phyloP scores from a whole-genome alignment of 2,797 vertebrate genomes.

The Darevskia mixta region DNA sequence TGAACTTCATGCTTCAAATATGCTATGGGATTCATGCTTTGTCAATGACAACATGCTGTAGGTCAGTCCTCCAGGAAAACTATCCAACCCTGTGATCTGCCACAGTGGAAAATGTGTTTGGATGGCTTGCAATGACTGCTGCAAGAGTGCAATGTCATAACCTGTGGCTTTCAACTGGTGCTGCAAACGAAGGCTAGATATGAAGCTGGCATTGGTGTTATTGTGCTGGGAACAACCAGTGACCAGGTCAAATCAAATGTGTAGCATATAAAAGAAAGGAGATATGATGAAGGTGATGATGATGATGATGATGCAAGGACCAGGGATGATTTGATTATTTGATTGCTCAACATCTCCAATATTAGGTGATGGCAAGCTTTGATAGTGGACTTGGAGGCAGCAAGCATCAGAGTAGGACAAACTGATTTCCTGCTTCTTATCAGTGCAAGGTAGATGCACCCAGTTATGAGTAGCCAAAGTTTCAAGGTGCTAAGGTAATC shows the following conservation, averaged over 20 bases:
- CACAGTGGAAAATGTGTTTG: not conserved
- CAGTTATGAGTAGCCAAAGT: not conserved
- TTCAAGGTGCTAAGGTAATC: not conserved
- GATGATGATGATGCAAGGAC: too few relatives aligned
- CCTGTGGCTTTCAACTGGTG: not conserved
- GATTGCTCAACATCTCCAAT: not conserved
- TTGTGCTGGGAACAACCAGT: not conserved
- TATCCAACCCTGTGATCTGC: not conserved
- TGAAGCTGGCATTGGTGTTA: not conserved
- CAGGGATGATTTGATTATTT: not conserved
- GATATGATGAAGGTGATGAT: too few relatives aligned
- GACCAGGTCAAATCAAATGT: not conserved
- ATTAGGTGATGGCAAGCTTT: not conserved
- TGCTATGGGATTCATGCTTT: constrained; percentile 8
- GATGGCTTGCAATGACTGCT: not conserved
- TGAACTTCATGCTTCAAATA: constrained; percentile 16
- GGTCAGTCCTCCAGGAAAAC: constrained; percentile 42
- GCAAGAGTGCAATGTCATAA: not conserved
- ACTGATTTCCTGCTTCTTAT: not conserved
- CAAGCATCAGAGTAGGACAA: not conserved
- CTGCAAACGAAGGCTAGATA: not conserved
- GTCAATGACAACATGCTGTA: constrained; percentile 18
- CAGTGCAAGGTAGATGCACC: not conserved
- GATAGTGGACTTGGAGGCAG: not conserved
- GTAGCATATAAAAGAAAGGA: not conserved